A percentile compares a stretch with the other conserved stretches of the same genome.
Conservation (phyloP, 2,113 vertebrate species). For the Eolophus roseicapilla region DNA sequence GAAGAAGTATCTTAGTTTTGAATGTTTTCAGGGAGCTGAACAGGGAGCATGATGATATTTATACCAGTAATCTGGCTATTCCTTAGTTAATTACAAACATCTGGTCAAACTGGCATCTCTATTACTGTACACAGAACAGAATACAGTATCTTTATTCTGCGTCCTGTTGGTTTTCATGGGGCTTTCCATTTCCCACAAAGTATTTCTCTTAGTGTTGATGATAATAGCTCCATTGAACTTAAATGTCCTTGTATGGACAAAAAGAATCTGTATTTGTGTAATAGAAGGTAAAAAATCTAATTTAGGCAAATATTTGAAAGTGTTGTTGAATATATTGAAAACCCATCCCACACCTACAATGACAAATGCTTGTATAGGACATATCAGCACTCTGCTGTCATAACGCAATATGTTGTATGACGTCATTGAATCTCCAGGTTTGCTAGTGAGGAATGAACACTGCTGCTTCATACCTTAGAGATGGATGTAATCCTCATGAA, state of each 20-base stretch:
- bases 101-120: neutral
- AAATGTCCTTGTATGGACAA: neutral
- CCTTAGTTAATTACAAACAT: neutral
- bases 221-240: neutral
- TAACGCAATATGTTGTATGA: neutral
- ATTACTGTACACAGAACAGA: neutral
- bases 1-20: neutral
- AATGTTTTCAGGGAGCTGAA: neutral
- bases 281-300: slow-evolving; percentile 35
- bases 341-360: slow-evolving; percentile 1
- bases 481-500: neutral
- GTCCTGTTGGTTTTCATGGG: neutral
- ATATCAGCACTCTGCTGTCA: slow-evolving; percentile 9
- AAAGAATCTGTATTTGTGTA: neutral
- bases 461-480: neutral
- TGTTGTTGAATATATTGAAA: neutral
- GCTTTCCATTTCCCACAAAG: neutral
- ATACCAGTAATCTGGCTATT: neutral
- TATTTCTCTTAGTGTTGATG: neutral
- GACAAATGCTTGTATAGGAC: slow-evolving; percentile 1
- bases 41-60: neutral
- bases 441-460: neutral
- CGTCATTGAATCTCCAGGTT: neutral
- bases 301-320: slow-evolving; percentile 43
- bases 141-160: neutral